Evolutionary conservation across 2,888 invertebrate species (phyloP).

Genomic region (Trisateles emortualis): DNA sequence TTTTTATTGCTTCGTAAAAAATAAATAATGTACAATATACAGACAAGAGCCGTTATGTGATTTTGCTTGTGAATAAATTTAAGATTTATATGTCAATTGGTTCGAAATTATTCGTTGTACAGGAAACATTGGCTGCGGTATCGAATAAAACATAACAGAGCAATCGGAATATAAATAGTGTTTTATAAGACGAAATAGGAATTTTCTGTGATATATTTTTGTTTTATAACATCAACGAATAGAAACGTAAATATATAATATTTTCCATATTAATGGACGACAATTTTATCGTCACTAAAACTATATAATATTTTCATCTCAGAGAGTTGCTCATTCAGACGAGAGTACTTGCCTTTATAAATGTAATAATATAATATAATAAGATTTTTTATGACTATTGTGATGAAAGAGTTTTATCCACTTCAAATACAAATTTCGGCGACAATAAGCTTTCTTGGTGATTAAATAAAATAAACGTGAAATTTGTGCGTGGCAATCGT

Average conservation of each 20-base stretch:
- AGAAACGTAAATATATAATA: slow-evolving; percentile 13
- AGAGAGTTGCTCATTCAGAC: not conserved
- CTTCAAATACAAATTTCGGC: not conserved
- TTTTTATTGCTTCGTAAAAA: slow-evolving; percentile 44
- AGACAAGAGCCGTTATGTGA: slow-evolving; percentile 23
- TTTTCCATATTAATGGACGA: slow-evolving; percentile 40
- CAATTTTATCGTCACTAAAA: slow-evolving; percentile 30
- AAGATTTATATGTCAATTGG: slow-evolving; percentile 19
- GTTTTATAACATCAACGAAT: slow-evolving; percentile 7
- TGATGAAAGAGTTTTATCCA: slow-evolving; percentile 1
- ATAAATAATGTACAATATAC: slow-evolving; percentile 18
- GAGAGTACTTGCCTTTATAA: slow-evolving; percentile 3
- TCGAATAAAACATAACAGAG: not conserved
- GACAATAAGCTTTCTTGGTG: not conserved
- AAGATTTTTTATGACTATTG: slow-evolving; percentile 1
- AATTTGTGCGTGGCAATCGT: not conserved
- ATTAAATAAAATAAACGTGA: too few relatives aligned
- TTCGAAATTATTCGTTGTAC: not conserved
- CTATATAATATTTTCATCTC: slow-evolving; percentile 13
- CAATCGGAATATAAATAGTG: not conserved
- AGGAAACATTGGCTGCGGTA: not conserved
- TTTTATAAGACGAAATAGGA: not conserved
- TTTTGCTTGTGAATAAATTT: slow-evolving; percentile 31
- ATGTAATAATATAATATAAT: slow-evolving; percentile 2
- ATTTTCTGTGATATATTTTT: slow-evolving; percentile 8